Evolutionary conservation across 2,797 vertebrate genomes (phyloP).

Genomic region (Syngnathus rostellatus): DNA sequence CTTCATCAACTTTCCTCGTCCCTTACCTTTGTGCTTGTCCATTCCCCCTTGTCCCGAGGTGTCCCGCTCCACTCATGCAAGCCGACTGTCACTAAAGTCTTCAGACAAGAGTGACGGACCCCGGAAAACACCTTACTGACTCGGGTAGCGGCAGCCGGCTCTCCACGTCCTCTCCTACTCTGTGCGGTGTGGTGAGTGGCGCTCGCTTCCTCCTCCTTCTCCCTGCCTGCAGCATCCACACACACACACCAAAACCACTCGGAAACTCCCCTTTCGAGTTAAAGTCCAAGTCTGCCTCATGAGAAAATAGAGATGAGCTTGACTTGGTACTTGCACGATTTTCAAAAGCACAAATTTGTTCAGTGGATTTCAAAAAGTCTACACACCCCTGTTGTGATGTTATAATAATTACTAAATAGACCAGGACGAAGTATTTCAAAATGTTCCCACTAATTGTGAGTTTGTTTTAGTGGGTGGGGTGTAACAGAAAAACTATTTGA

Average conservation of each 20-base stretch:
- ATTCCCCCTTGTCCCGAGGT: constrained; percentile 47
- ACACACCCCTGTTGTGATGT: not conserved
- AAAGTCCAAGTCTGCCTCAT: not conserved
- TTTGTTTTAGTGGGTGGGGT: too few relatives aligned
- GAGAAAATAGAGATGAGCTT: not conserved
- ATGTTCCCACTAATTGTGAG: not conserved
- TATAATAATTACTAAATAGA: too few relatives aligned
- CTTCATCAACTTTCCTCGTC: not conserved
- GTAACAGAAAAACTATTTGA: too few relatives aligned
- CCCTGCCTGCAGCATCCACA: constrained; percentile 34
- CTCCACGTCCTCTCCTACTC: constrained; percentile 22
- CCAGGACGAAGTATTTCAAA: not conserved
- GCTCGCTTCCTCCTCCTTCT: constrained; percentile 24
- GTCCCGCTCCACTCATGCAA: constrained; percentile 41
- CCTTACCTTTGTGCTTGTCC: constrained; percentile 74
- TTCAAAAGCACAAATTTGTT: not conserved
- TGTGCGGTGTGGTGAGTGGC: constrained; percentile 14
- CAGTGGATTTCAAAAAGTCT: not conserved
- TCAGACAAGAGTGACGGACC: constrained; percentile 17
- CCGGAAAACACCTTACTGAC: not conserved
- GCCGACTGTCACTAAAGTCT: constrained; percentile 27
- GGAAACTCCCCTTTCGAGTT: constrained; percentile 6
- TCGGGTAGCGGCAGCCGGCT: not conserved
- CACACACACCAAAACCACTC: not conserved
- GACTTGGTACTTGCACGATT: not conserved